A percentile compares a stretch with the other conserved stretches of the same genome.
Evolutionary conservation across 1,140 invertebrate species (phyloP).

Genomic region (Drosophila littoralis): DNA sequence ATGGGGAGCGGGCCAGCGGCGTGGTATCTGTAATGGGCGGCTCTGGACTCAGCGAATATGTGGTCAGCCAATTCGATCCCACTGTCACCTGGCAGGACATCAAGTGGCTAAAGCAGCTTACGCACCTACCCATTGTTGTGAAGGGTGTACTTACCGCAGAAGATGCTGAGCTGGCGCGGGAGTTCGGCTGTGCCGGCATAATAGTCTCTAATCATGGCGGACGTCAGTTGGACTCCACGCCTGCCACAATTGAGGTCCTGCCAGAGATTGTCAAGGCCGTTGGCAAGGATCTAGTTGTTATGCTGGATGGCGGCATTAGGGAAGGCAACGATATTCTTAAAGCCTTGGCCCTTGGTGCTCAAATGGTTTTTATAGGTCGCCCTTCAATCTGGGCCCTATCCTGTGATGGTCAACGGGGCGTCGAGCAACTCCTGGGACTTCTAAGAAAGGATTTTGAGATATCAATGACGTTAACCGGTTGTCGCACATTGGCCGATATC

Average conservation of each 20-base stretch:
- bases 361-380: slow-evolving; percentile 95
- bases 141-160: slow-evolving; percentile 96
- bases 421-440: slow-evolving; percentile 89
- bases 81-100: slow-evolving; percentile 94
- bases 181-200: slow-evolving; percentile 91
- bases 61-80: slow-evolving; percentile 90
- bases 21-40: slow-evolving; percentile 85
- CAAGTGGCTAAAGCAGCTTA: slow-evolving; percentile 92
- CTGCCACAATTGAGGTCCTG: slow-evolving; percentile 94
- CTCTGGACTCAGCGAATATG: slow-evolving; percentile 91
- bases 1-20: slow-evolving; percentile 85
- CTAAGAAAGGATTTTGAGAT: slow-evolving; percentile 91
- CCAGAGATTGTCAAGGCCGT: slow-evolving; percentile 93
- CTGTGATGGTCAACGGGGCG: slow-evolving; percentile 92
- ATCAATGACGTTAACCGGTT: slow-evolving; percentile 91
- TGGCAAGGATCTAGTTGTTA: slow-evolving; percentile 90
- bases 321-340: slow-evolving; percentile 96
- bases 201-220: slow-evolving; percentile 97
- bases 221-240: slow-evolving; percentile 93
- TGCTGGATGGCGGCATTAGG: slow-evolving; percentile 94
- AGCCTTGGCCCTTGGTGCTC: slow-evolving; percentile 95
- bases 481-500: slow-evolving; percentile 87
- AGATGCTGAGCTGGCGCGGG: slow-evolving; percentile 92
- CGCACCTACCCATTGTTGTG: slow-evolving; percentile 92
- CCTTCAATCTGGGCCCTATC: slow-evolving; percentile 95